Evolutionary conservation across 2,888 invertebrate genomes (phyloP), one percentile per base, ranked within the genome.

Genomic region (Leptinotarsa peninsularis): DNA sequence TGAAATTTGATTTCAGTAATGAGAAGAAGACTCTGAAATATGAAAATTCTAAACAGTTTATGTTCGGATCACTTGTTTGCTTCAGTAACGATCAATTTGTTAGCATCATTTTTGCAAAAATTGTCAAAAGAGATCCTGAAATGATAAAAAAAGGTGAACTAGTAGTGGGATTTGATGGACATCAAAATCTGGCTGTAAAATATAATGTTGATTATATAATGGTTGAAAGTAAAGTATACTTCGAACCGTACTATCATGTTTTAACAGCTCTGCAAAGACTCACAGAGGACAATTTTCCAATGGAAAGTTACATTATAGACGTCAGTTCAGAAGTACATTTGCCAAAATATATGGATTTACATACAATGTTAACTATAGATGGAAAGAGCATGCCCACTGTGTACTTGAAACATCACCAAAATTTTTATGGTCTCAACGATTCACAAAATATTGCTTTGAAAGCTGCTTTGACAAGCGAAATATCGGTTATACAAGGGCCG

Each of bases 401-500:
- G 13, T 4, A 50, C 21, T 33, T 21, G 68, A 13, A 49, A 3
- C 27, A 49, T 60, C 17, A n/a, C 1, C 4, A 49, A 23, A 17
- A 33, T 0, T 4, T 76, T 21, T 72, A 72, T n/a, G 73, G 56
- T 63, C 70, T 77, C 1, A 81, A 82, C 23, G 71, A 88, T 5
- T 91, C 92, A 1, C 96, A 96, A 87, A 87, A 90, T 76, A 84
- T 87, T 54, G 95, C 96, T 0, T 92, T 92, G 82, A 89, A 90
- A 80, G 89, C 91, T 60, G 94, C 94, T 0, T 84, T 96, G 3
- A 92, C 91, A 0, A 90, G 91, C 82, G 93, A 95, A 87, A 92
- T 95, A 80, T 91, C 92, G 0, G 90, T 95, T 0, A 94, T 96
- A 78, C 96, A 96, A 89, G 96, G 96, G 0, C 96, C 96, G 0